Evolutionary conservation across 1,140 invertebrate species (phyloP).

Genomic region (Vollenhovia emeryi): DNA sequence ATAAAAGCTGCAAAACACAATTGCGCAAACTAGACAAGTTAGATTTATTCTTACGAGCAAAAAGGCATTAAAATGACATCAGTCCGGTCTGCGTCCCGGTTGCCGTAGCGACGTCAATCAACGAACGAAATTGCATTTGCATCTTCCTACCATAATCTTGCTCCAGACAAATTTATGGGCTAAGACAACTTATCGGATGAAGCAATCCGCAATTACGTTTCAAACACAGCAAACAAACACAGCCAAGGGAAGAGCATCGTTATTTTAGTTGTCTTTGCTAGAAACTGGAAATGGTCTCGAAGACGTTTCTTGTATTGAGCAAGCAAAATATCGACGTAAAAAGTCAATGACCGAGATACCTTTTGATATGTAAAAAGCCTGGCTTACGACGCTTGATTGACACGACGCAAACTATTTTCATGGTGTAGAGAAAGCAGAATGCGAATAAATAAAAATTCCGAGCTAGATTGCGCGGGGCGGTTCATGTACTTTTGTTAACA

Average conservation of each 20-base stretch:
- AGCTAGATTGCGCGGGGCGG: background rate
- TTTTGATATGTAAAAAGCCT: background rate
- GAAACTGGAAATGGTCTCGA: background rate
- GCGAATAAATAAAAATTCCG: slow-evolving; percentile 40
- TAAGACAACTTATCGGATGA: slow-evolving; percentile 64
- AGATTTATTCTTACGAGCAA: slow-evolving; percentile 1
- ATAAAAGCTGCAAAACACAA: slow-evolving; percentile 24
- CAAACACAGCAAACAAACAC: slow-evolving; percentile 3
- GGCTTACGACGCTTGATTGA: slow-evolving; percentile 45
- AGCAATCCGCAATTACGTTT: slow-evolving; percentile 58
- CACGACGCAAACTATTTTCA: slow-evolving; percentile 49
- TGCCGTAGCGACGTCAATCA: slow-evolving; percentile 73
- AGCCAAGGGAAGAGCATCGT: background rate
- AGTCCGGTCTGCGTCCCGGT: slow-evolving; percentile 58
- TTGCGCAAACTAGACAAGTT: slow-evolving; percentile 6
- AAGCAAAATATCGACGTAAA: background rate
- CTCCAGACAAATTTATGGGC: slow-evolving; percentile 39
- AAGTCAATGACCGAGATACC: background rate
- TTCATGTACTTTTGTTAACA: background rate
- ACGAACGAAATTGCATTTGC: slow-evolving; percentile 77
- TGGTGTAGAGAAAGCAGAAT: slow-evolving; percentile 14
- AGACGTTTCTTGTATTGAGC: background rate
- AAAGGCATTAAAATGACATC: slow-evolving; percentile 57
- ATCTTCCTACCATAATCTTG: slow-evolving; percentile 53
- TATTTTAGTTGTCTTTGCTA: background rate